Base-by-base conservation (phyloP, 2,888 invertebrate species). In the Eupeodes latifasciatus region DNA sequence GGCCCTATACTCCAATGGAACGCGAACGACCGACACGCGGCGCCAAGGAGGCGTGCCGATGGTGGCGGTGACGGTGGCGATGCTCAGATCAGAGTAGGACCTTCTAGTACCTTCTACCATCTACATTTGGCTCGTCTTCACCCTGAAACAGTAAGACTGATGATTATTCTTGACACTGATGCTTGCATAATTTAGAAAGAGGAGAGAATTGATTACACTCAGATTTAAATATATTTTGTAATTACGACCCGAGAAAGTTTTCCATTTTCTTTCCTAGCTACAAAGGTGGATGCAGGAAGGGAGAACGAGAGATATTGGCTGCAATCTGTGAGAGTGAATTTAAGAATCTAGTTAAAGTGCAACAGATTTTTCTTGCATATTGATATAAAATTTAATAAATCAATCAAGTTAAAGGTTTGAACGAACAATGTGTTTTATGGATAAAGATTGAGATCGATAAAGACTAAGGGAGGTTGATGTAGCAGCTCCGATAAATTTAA, bases 201-300 rank as follows among this genome's bases (percentile, higher is more conserved):
- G 78, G 69, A 71, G 51, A 57, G 74, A 79, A 82, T 82, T 86
- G 75, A 79, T 86, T 86, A 79, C 69, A 71, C 69, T 64, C 49
- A 79, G 78, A 74, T 79, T 82, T 76, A 79, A 85, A 85, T 82
- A 82, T 75, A 79, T 75, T 71, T 86, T 76, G 78, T 79, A 86
- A 86, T 86, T 86, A 86, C 75, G 55, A 74, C 67, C 67, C 55
- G 34, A 74, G 67, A 74, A 83, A 78, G 55, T 61, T 76, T 55
- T 69, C 49, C 79, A 76, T 86, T 75, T 86, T 69, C 82, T 75
- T 79, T 81, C 67, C 78, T 47, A 83, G 51, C 12, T 49, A 49
- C 59, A 51, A 76, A 36, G 36, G 14, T 47, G 47, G 66, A 14
- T 36, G 66, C 51, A 72, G 57, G 5, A 40, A 40, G 40, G 40